Evolutionary conservation across 2,113 vertebrate species (phyloP).

Genomic region (Nyctibius bracteatus): DNA sequence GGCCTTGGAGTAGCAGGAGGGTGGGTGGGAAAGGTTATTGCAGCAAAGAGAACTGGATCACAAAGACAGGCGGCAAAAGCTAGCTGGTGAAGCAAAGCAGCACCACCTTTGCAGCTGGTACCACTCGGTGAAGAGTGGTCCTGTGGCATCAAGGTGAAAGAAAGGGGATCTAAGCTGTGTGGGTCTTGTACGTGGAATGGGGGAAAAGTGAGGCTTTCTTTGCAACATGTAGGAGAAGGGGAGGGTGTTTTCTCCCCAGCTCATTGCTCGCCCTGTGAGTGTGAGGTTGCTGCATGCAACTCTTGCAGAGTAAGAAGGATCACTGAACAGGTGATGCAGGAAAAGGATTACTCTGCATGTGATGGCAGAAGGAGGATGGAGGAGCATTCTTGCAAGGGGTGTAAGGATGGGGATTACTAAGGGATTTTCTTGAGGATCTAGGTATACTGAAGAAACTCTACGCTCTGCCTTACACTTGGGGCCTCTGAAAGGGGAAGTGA

Average conservation of each 20-base stretch:
- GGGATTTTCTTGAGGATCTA: not conserved
- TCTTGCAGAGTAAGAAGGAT: slow-evolving; percentile 34
- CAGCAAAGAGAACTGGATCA: not conserved
- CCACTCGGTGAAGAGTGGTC: not conserved
- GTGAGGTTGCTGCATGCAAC: not conserved
- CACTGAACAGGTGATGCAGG: not conserved
- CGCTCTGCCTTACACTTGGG: not conserved
- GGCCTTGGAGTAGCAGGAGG: not conserved
- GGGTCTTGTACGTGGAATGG: not conserved
- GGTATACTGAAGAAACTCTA: not conserved
- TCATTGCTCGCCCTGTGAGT: not conserved
- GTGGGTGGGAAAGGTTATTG: not conserved
- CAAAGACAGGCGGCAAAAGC: not conserved
- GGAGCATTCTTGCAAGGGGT: not conserved
- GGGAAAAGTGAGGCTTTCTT: not conserved
- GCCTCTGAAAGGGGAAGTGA: not conserved
- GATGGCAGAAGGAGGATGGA: slow-evolving; percentile 26
- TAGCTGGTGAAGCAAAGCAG: not conserved
- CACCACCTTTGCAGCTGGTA: not conserved
- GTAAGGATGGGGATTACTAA: not conserved
- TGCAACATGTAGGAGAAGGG: not conserved
- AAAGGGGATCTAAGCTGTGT: not conserved
- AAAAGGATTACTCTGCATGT: slow-evolving; percentile 40
- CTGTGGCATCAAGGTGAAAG: not conserved
- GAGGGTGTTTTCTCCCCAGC: not conserved